A percentile compares a stretch with the other conserved stretches of the same genome.
These are phyloP conservation scores for Ladona fulva DNA, from an alignment of 1,140 invertebrate genomes.

Conservation along the genomic window DNA sequence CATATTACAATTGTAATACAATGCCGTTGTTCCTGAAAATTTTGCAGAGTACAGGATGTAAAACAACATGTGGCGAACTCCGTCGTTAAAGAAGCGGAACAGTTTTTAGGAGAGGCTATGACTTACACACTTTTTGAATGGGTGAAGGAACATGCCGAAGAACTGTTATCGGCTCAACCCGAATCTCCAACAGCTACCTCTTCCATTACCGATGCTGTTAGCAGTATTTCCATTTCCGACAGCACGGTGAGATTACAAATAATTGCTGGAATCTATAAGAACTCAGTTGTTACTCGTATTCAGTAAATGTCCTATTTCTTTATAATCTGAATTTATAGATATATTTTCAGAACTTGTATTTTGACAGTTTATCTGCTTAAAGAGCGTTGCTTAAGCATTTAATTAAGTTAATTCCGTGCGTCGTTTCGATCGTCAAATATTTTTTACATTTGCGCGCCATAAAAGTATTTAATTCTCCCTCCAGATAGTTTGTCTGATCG, in stretches of 20 bases:
- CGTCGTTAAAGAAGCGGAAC: slow-evolving; percentile 61
- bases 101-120: slow-evolving; percentile 81
- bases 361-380: too few relatives aligned
- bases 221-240: neutral
- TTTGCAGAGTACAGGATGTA: slow-evolving; percentile 53
- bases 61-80: slow-evolving; percentile 60
- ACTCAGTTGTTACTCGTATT: neutral
- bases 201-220: neutral
- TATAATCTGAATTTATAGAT: neutral
- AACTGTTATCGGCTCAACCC: slow-evolving; percentile 61
- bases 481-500: too few relatives aligned
- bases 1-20: too few relatives aligned
- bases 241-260: neutral
- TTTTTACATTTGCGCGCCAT: too few relatives aligned
- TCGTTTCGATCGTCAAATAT: too few relatives aligned
- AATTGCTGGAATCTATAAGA: too few relatives aligned
- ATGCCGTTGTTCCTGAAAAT: too few relatives aligned
- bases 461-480: too few relatives aligned
- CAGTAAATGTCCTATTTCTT: neutral
- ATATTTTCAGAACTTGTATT: too few relatives aligned
- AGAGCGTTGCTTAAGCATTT: too few relatives aligned
- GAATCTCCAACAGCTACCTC: slow-evolving; percentile 30
- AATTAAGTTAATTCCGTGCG: too few relatives aligned
- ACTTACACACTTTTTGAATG: slow-evolving; percentile 91
- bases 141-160: slow-evolving; percentile 69